A percentile compares a stretch with the other conserved stretches of the same genome.
phyloP scores from a whole-genome alignment of 2,888 invertebrate genomes.

The Hemistola chrysoprasaria region DNA sequence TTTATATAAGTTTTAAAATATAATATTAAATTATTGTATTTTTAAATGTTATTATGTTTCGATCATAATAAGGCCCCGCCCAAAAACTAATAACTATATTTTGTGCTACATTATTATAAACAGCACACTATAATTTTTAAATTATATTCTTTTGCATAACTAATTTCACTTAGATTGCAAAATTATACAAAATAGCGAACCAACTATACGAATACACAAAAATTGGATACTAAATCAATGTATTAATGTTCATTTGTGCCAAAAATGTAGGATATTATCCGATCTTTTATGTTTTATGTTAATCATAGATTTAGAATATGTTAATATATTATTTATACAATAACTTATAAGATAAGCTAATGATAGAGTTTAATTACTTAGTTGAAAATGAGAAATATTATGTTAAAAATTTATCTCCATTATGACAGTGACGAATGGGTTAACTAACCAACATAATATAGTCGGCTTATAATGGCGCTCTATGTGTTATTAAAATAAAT shows the following conservation, averaged over 20 bases:
- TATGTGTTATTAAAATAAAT: constrained; percentile 13
- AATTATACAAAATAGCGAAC: constrained; percentile 11
- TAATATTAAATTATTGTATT: no score
- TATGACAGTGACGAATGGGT: constrained; percentile 40
- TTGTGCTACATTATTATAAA: not conserved
- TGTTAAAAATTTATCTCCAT: constrained; percentile 38
- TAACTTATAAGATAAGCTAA: constrained; percentile 16
- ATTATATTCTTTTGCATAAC: constrained; percentile 5
- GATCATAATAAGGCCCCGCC: not conserved
- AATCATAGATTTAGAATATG: constrained; percentile 14
- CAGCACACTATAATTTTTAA: constrained; percentile 1
- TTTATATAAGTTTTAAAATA: no score
- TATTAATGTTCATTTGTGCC: constrained; percentile 14
- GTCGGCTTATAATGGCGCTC: constrained; percentile 18
- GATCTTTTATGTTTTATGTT: constrained; percentile 15
- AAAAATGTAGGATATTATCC: constrained; percentile 10
- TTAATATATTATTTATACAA: constrained; percentile 15
- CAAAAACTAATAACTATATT: constrained; percentile 2
- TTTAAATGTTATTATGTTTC: no score
- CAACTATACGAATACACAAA: constrained; percentile 8
- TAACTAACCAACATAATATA: not conserved
- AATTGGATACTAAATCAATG: constrained; percentile 12
- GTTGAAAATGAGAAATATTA: constrained; percentile 23
- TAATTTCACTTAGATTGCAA: constrained; percentile 8
- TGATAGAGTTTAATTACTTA: constrained; percentile 26